A percentile compares a stretch with the other conserved stretches of the same genome.
These are phyloP conservation scores for Glaucomys volans DNA, from an alignment of 2,113 vertebrate species.

Conservation along the genomic window DNA sequence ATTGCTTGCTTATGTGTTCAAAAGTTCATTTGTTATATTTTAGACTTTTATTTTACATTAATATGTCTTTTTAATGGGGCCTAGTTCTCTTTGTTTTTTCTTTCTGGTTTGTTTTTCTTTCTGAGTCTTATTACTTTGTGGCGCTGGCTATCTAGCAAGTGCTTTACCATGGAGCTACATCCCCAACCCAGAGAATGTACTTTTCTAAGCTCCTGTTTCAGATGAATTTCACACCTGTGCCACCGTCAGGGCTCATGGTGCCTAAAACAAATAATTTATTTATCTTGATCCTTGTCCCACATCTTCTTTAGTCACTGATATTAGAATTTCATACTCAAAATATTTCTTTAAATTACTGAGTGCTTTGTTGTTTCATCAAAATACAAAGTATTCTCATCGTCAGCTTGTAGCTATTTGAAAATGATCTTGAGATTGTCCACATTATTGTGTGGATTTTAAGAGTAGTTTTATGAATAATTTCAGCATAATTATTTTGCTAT, in stretches of 20 bases:
- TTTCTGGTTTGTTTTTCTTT: neutral
- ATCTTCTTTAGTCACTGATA: neutral
- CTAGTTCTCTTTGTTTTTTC: neutral
- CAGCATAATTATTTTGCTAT: neutral
- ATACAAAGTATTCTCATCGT: neutral
- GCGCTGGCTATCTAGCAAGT: neutral
- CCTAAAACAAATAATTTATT: neutral
- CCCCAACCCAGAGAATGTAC: neutral
- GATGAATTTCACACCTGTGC: accelerated
- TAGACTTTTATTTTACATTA: neutral
- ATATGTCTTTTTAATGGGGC: neutral
- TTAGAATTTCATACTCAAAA: neutral
- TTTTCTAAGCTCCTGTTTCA: neutral
- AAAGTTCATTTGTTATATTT: neutral
- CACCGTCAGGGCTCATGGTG: neutral
- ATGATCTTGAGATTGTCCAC: neutral
- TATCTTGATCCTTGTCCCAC: neutral
- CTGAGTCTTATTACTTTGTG: no score
- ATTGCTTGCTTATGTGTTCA: neutral
- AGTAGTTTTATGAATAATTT: neutral
- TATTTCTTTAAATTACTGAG: neutral
- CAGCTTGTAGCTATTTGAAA: neutral
- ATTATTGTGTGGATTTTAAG: neutral
- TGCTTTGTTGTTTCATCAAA: neutral
- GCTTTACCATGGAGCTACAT: neutral